Evolutionary conservation across 2,797 vertebrate genomes (phyloP).

Genomic region (Sebastes kiyomatsui): DNA sequence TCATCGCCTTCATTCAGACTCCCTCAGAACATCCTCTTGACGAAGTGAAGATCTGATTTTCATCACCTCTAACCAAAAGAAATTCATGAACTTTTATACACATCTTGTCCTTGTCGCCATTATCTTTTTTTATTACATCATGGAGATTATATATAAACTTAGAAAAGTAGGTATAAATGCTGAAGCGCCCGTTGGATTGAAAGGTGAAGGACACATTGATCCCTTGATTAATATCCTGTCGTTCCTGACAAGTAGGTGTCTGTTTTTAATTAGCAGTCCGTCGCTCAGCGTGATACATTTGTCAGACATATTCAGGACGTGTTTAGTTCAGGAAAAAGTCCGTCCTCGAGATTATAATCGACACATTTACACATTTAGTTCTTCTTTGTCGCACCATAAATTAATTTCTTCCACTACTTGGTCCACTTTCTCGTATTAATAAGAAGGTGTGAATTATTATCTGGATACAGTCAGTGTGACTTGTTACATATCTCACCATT

Average conservation of each 20-base stretch:
- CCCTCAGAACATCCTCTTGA: conserved; percentile 3
- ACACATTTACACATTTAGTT: conserved; percentile 23
- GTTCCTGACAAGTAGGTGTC: conserved; percentile 25
- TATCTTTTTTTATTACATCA: not conserved
- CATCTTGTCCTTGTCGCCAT: not conserved
- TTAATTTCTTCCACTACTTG: conserved; percentile 29
- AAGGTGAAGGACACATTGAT: conserved; percentile 12
- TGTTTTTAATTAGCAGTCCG: conserved; percentile 37
- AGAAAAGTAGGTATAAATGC: not conserved
- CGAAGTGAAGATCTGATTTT: not conserved
- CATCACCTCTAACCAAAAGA: not conserved
- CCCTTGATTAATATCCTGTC: conserved; percentile 20
- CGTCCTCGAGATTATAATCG: conserved; percentile 17
- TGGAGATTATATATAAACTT: not conserved
- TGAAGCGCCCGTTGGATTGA: not conserved
- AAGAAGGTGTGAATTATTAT: conserved; percentile 15
- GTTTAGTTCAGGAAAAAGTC: conserved; percentile 13
- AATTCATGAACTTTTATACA: not conserved
- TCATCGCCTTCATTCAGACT: conserved; percentile 30
- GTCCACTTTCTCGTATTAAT: not conserved
- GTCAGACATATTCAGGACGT: conserved; percentile 16
- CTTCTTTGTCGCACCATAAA: conserved; percentile 10
- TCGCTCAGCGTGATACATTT: conserved; percentile 8
- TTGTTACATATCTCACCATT: conserved; percentile 4
- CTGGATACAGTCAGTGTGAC: not conserved